Evolutionary conservation across 2,113 vertebrate genomes (phyloP).

Genomic region (Mugil cephalus): DNA sequence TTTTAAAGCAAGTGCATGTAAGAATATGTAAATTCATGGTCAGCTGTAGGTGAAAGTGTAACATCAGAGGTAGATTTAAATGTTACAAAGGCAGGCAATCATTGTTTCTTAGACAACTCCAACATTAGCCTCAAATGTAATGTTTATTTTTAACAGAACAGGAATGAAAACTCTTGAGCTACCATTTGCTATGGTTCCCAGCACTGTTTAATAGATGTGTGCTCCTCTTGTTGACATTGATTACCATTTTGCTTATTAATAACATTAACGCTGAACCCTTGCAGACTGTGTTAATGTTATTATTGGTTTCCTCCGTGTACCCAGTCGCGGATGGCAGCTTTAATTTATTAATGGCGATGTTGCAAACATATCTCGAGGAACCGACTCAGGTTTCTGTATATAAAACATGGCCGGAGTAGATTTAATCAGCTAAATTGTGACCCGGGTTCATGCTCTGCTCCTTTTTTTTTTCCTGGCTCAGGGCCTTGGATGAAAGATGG

Average conservation of each 20-base stretch:
- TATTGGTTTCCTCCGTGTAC: conserved; percentile 13
- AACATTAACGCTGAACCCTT: conserved; percentile 1
- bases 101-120: neutral
- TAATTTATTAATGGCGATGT: conserved; percentile 72
- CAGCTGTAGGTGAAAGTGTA: neutral
- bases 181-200: neutral
- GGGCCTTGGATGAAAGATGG: conserved; percentile 89
- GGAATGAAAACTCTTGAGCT: neutral
- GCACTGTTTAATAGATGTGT: neutral
- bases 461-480: conserved; percentile 57
- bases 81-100: neutral
- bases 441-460: neutral
- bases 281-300: conserved; percentile 8
- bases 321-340: neutral
- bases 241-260: neutral
- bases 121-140: neutral
- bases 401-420: conserved; percentile 17
- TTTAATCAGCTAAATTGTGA: conserved; percentile 35
- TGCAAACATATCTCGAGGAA: conserved; percentile 54
- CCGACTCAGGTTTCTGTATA: conserved; percentile 59
- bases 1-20: conserved; percentile 1
- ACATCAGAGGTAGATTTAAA: neutral
- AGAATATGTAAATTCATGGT: neutral
- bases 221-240: neutral
- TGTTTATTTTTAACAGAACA: neutral